Percentiles rank a stretch among this genome's conserved stretches.
Evolutionary conservation across 1,140 invertebrate species (phyloP).

Genomic region (Heliconius himera): DNA sequence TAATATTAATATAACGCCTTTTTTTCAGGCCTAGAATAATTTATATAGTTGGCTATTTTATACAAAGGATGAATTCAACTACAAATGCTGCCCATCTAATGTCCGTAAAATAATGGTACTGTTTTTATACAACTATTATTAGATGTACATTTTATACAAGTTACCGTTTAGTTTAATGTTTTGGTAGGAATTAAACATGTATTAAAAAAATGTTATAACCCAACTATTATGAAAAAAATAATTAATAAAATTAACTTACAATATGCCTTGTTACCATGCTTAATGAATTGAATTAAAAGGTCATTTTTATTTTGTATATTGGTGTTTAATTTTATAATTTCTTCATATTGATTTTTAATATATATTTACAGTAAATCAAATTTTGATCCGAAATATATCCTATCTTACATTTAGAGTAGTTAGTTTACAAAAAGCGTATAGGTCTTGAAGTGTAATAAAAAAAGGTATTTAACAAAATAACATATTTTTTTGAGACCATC

Average conservation of each 20-base stretch:
- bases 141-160: constrained; percentile 81
- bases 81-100: constrained; percentile 71
- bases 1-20: constrained; percentile 32
- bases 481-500: too few species aligned
- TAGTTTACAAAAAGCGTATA: too few species aligned
- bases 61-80: constrained; percentile 69
- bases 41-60: constrained; percentile 70
- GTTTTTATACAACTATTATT: constrained; percentile 77
- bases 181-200: constrained; percentile 72
- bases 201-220: constrained; percentile 74
- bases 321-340: constrained; percentile 58
- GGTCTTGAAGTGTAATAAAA: too few species aligned
- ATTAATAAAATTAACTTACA: constrained; percentile 75
- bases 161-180: constrained; percentile 79
- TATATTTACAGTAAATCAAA: not conserved
- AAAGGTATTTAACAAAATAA: too few species aligned
- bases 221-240: constrained; percentile 68
- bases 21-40: constrained; percentile 72
- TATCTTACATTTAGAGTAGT: too few species aligned
- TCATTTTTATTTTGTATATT: constrained; percentile 79
- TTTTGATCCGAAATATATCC: not conserved
- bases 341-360: not conserved
- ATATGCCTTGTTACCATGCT: constrained; percentile 80
- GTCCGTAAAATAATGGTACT: constrained; percentile 75
- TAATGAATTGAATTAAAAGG: constrained; percentile 79